Conservation (phyloP, 2,113 vertebrate genomes). For the Anarhynchus alexandrinus region DNA sequence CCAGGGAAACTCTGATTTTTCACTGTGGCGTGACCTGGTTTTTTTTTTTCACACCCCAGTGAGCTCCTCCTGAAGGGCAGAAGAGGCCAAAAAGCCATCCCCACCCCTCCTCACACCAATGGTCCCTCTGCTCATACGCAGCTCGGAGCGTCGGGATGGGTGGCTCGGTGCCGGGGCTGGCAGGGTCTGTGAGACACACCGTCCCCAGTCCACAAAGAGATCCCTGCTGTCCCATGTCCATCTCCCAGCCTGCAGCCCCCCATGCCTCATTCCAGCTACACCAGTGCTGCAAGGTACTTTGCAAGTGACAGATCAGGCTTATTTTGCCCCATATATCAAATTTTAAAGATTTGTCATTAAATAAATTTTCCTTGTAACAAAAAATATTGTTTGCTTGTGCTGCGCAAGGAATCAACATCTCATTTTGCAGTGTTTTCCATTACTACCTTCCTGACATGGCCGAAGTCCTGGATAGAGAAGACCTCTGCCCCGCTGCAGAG, state of each 20-base stretch:
- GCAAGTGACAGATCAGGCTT: background rate
- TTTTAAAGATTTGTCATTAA: background rate
- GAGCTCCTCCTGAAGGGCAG: background rate
- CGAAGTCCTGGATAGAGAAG: background rate
- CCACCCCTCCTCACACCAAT: background rate
- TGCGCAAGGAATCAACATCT: background rate
- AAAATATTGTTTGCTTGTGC: background rate
- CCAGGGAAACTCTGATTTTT: background rate
- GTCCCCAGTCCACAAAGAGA: background rate
- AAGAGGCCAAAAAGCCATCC: background rate
- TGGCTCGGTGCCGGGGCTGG: rapidly evolving
- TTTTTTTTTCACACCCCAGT: rapidly evolving
- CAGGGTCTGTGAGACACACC: rapidly evolving
- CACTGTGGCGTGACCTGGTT: too few species aligned
- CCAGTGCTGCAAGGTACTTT: background rate
- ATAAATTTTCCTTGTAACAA: background rate
- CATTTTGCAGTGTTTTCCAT: background rate
- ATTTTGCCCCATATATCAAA: background rate
- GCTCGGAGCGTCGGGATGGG: background rate
- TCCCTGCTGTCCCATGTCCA: background rate
- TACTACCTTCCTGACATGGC: background rate
- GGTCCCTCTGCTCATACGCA: background rate
- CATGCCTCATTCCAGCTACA: background rate
- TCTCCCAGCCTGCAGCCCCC: background rate
- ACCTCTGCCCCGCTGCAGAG: background rate